Evolutionary conservation across 2,797 vertebrate genomes (phyloP), one percentile per base, ranked within the genome.

Genomic region (Pteropus rufus): DNA sequence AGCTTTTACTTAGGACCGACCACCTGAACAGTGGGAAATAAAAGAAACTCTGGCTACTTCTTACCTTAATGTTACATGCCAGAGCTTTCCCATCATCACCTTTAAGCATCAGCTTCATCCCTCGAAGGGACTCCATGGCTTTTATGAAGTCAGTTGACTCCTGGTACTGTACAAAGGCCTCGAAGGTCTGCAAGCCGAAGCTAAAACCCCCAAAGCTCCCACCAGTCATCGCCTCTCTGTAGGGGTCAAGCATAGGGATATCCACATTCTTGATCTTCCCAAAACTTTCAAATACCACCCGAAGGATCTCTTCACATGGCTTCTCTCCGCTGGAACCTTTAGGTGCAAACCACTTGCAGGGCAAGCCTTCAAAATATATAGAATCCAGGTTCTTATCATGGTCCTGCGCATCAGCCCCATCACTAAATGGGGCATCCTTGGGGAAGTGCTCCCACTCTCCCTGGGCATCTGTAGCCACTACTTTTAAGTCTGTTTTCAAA

Each of bases 31-130:
- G 11, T 56, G 89, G 39, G 75, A 80, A 96, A 77, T 70, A 69
- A 93, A 70, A 85, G 69, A 39, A 93, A 89, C 84, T 62, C 87
- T 72, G 69, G 87, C 65, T 67, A 44, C 70, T 83, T 89, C 96
- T 97, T 98, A 98, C 98, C 98, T 98, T 98, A 85, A 98, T 98
- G 91, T 98, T 98, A 97, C 98, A 98, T 26, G 98, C 98, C 86
- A 98, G 93, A 93, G 98, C 98, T 88, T 98, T 98, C 73, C 98
- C 98, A 95, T 98, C 98, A 14, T 98, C 98, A 49, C 97, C 97
- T 95, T 98, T 98, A 89, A 98, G 94, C 98, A 99, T 98, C 79
- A 98, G 97, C 89, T 98, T 98, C 98, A 98, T 98, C 79, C 98
- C 98, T 39, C 96, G 96, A 79, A 98, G 96, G 49, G 98, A 96